Evolutionary conservation across 1,140 invertebrate genomes (phyloP).

Genomic region (Aphaenogaster ashmeadi): DNA sequence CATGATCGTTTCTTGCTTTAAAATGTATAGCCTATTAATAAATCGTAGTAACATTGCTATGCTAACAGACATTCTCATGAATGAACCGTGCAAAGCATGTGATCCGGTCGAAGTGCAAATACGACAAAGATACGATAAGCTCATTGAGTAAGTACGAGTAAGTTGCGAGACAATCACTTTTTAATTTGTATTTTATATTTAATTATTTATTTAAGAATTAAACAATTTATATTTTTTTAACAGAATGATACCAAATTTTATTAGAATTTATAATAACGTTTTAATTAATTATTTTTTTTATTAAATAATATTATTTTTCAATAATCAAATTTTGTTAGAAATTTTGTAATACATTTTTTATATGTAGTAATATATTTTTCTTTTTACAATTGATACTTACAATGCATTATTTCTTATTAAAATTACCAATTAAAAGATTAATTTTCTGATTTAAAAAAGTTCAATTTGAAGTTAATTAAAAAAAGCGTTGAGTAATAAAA

Average conservation of each 20-base stretch:
- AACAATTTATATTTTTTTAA: not conserved
- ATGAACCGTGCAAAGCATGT: conserved; percentile 47
- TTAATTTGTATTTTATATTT: not conserved
- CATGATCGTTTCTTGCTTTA: conserved; percentile 31
- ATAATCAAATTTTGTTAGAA: not conserved
- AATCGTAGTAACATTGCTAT: conserved; percentile 53
- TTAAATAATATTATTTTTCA: not conserved
- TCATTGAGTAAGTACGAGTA: conserved; percentile 63
- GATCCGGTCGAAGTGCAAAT: conserved; percentile 66
- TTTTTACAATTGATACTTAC: not conserved
- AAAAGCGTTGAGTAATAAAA: not conserved
- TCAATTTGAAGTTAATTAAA: not conserved
- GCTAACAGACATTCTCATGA: conserved; percentile 44
- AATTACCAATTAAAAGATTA: not conserved
- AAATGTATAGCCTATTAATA: conserved; percentile 49
- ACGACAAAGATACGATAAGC: conserved; percentile 39
- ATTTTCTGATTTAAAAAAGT: no score
- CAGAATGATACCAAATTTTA: not conserved
- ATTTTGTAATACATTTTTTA: not conserved
- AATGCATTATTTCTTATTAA: not conserved
- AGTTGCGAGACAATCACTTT: not conserved
- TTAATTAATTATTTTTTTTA: conserved; percentile 11
- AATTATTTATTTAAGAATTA: not conserved
- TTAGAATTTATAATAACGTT: not conserved
- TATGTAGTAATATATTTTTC: not conserved